phyloP scores from a whole-genome alignment of 2,888 invertebrate genomes.

The Lapara coniferarum region DNA sequence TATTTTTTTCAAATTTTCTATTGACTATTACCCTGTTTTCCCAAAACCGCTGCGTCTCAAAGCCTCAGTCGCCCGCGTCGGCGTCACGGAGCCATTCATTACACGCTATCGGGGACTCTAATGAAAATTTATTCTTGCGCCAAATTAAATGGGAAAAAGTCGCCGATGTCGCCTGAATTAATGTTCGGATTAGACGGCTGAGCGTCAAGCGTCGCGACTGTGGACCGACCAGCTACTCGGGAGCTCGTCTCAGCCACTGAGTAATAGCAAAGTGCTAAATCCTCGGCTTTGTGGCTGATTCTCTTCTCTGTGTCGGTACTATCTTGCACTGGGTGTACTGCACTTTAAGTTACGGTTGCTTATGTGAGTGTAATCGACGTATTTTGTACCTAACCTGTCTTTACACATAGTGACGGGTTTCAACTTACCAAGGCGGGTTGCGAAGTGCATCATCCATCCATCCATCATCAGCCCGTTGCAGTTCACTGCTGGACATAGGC shows the following conservation, averaged over 20 bases:
- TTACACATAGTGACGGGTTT: too few species aligned
- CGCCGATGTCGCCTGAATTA: constrained; percentile 9
- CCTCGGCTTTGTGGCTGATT: neutral
- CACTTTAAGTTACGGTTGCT: neutral
- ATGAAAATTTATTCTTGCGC: constrained; percentile 75
- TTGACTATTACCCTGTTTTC: too few species aligned
- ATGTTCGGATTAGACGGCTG: constrained; percentile 16
- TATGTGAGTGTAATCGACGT: too few species aligned
- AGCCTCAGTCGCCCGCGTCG: neutral
- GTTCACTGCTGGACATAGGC: too few species aligned
- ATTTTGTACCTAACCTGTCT: too few species aligned
- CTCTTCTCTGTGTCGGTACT: neutral
- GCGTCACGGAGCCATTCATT: constrained; percentile 60
- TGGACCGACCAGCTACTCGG: neutral
- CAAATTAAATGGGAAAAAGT: constrained; percentile 54
- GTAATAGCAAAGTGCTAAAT: neutral
- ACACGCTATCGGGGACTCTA: constrained; percentile 65
- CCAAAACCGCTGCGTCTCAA: neutral
- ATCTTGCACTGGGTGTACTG: neutral
- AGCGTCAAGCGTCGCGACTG: constrained; percentile 10
- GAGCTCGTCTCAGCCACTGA: neutral
- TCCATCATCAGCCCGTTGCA: too few species aligned
- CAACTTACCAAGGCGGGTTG: too few species aligned
- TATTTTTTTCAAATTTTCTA: too few species aligned
- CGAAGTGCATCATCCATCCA: too few species aligned